phyloP scores from a whole-genome alignment of 2,797 vertebrate species.

The Vespertilio murinus region DNA sequence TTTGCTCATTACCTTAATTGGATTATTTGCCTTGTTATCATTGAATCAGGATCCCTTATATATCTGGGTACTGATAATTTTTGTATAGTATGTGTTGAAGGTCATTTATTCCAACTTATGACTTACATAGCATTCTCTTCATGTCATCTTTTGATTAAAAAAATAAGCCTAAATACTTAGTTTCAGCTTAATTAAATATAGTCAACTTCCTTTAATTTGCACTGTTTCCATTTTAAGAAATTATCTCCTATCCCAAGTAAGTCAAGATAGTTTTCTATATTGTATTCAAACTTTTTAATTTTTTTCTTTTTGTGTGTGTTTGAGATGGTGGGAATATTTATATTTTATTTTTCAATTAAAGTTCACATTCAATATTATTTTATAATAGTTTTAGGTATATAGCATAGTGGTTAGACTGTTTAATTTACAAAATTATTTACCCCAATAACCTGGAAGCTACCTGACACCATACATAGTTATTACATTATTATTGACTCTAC shows the following conservation, averaged over 20 bases:
- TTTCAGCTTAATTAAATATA: not conserved
- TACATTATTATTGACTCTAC: not conserved
- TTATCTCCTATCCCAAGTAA: not conserved
- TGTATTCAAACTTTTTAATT: not conserved
- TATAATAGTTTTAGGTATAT: not conserved
- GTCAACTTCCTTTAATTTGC: not conserved
- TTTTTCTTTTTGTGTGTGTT: not conserved
- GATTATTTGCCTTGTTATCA: not conserved
- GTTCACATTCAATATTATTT: not conserved
- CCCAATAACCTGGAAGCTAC: too few relatives aligned
- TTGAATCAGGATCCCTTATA: not conserved
- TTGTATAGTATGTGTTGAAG: not conserved
- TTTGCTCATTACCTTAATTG: conserved; percentile 22
- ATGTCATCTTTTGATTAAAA: not conserved
- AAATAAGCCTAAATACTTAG: not conserved
- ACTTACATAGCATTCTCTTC: not conserved
- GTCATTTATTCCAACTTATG: not conserved
- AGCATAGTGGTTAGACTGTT: not conserved
- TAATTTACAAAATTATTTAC: not conserved
- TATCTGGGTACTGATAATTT: not conserved
- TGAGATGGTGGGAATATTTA: not conserved
- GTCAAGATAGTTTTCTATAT: not conserved
- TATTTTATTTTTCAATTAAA: not conserved
- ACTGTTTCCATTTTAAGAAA: not conserved
- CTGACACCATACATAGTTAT: too few relatives aligned